Evolutionary conservation across 2,797 vertebrate species (phyloP).

Genomic region (Sebastes hubbsi): DNA sequence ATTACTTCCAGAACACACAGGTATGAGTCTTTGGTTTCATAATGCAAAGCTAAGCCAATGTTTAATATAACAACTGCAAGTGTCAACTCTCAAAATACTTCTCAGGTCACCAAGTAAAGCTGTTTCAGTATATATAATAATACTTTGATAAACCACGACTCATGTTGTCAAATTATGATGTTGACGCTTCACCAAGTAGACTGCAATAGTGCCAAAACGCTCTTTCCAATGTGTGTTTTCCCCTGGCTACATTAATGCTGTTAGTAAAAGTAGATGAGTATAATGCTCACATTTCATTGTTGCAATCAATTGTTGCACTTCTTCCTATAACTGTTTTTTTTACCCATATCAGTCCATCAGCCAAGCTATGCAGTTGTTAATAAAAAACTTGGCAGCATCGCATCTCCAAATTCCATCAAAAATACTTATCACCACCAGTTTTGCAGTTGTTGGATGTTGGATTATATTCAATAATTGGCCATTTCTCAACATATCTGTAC

Average conservation of each 20-base stretch:
- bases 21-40: constrained; percentile 58
- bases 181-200: neutral
- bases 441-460: neutral
- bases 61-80: neutral
- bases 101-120: neutral
- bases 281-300: neutral
- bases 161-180: neutral
- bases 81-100: neutral
- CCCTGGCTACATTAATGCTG: neutral
- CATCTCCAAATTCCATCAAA: neutral
- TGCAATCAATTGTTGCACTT: neutral
- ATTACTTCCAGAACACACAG: constrained; percentile 96
- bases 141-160: neutral
- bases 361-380: neutral
- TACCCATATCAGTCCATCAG: neutral
- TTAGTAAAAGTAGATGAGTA: neutral
- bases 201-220: neutral
- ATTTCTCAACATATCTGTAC: neutral
- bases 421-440: neutral
- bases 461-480: neutral
- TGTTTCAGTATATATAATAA: neutral
- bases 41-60: neutral
- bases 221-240: neutral
- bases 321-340: neutral
- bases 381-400: neutral